Evolutionary conservation across 2,113 vertebrate species (phyloP), one percentile per base, ranked within the genome.

Genomic region (Muscicapa adusta): DNA sequence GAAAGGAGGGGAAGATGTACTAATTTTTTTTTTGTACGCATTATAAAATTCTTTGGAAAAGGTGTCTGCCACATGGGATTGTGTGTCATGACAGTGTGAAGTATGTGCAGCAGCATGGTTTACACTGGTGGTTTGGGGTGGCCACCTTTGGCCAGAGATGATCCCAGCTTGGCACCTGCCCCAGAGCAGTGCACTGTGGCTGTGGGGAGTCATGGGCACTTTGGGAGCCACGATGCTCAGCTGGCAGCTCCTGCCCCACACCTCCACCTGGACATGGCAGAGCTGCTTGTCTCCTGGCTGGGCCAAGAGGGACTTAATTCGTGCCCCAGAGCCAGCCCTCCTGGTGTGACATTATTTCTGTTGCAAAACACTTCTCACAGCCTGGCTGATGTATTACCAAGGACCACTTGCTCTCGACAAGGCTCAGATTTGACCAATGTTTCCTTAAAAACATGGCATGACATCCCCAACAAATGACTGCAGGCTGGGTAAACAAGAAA

Each of bases 61-160:
- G 18, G 22, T 23, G 14, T 22, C n/a, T 75, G 45, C 19, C 54
- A 22, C 18, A 53, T 53, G 24, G 33, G 5, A 33, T 7, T 6
- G 1, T 29, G 47, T 0, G 1, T 42, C 2, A 0, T 63, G 29
- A 19, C 18, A 33, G 6, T 0, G 1, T 16, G 26, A 67, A 51
- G 10, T 16, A 8, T 18, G 24, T 10, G 2, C 20, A 77, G 56
- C 68, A 77, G 23, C 20, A 12, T 13, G 34, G 12, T 31, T 83
- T 57, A 19, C 6, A 14, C 0, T 19, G 31, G 65, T 1, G 1
- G 42, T 77, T 71, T 4, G 7, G 20, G 26, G 11, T 0, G 29
- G 4, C 75, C 18, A 8, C 19, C 25, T 88, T 29, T 57, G 72
- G 24, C 19, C 1, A 5, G 9, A 18, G 28, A 9, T 9, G 16